These are phyloP conservation scores for Pandemis heparana DNA, from an alignment of 2,888 invertebrate species.

Conservation along the genomic window DNA sequence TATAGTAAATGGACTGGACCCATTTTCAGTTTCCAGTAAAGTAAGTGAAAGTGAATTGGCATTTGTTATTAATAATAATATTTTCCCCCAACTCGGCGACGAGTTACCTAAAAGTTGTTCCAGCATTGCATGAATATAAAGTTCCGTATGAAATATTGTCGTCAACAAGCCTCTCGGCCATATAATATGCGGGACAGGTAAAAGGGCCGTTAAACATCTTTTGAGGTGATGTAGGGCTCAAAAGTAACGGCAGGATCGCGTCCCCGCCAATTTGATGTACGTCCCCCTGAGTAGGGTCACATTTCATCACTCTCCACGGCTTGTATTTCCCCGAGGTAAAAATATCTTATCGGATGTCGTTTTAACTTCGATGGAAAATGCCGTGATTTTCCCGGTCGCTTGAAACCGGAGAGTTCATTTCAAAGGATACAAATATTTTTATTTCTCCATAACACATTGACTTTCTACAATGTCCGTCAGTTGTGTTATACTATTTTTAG, in stretches of 20 bases:
- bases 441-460: neutral
- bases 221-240: slow-evolving; percentile 50
- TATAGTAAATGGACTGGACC: neutral
- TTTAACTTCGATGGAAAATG: slow-evolving; percentile 48
- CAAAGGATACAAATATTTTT: slow-evolving; percentile 16
- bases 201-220: slow-evolving; percentile 51
- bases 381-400: slow-evolving; percentile 47
- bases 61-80: slow-evolving; percentile 52
- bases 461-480: neutral
- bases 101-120: slow-evolving; percentile 52
- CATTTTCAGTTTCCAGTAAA: neutral
- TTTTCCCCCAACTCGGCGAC: slow-evolving; percentile 53
- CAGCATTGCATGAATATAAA: slow-evolving; percentile 57
- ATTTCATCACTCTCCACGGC: slow-evolving; percentile 54
- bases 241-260: slow-evolving; percentile 48
- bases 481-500: too few species aligned
- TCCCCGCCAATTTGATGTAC: slow-evolving; percentile 55
- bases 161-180: slow-evolving; percentile 49
- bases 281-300: slow-evolving; percentile 57
- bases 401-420: slow-evolving; percentile 25
- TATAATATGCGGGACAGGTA: slow-evolving; percentile 50
- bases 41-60: slow-evolving; percentile 1
- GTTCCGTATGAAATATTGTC: slow-evolving; percentile 64
- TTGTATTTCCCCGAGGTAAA: slow-evolving; percentile 55
- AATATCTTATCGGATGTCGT: slow-evolving; percentile 51